A percentile compares a stretch with the other conserved stretches of the same genome.
Evolutionary conservation across 2,888 invertebrate species (phyloP).

Genomic region (Sceliomorpha sp.): DNA sequence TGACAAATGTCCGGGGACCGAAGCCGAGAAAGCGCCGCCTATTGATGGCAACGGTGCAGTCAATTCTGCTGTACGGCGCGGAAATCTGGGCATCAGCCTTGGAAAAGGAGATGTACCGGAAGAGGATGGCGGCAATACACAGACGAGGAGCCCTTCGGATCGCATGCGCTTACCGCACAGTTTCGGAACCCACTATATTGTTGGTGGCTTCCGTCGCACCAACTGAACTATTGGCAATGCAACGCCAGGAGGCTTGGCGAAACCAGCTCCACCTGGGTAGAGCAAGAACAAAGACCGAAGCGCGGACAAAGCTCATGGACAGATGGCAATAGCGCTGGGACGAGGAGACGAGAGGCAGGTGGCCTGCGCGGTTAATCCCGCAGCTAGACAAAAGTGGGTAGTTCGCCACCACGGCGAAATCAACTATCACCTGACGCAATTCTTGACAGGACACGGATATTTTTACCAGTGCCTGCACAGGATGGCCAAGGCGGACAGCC

Average conservation of each 20-base stretch:
- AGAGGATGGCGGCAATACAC: conserved; percentile 50
- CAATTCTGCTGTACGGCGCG: conserved; percentile 55
- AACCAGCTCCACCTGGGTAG: too few relatives aligned
- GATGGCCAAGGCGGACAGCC: conserved; percentile 26
- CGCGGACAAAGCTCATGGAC: too few relatives aligned
- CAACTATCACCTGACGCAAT: conserved; percentile 15
- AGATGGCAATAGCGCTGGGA: conserved; percentile 32
- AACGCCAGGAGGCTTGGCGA: conserved; percentile 20
- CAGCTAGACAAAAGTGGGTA: conserved; percentile 1
- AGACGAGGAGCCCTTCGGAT: conserved; percentile 48
- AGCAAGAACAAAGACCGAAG: too few relatives aligned
- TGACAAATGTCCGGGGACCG: conserved; percentile 35
- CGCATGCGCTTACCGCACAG: conserved; percentile 52
- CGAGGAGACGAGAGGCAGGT: conserved; percentile 8
- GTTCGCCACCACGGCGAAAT: conserved; percentile 25
- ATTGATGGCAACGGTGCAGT: conserved; percentile 39
- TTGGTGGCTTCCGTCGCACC: conserved; percentile 36
- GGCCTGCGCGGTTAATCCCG: conserved; percentile 9
- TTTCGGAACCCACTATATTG: conserved; percentile 52
- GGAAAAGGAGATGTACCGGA: conserved; percentile 34
- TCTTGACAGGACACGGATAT: conserved; percentile 16
- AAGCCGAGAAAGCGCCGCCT: conserved; percentile 20
- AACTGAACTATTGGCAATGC: conserved; percentile 45
- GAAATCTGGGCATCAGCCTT: conserved; percentile 44
- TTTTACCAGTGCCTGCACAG: conserved; percentile 35